These are phyloP conservation scores for Orgyia antiqua DNA, from an alignment of 2,888 invertebrate species.

Conservation along the genomic window DNA sequence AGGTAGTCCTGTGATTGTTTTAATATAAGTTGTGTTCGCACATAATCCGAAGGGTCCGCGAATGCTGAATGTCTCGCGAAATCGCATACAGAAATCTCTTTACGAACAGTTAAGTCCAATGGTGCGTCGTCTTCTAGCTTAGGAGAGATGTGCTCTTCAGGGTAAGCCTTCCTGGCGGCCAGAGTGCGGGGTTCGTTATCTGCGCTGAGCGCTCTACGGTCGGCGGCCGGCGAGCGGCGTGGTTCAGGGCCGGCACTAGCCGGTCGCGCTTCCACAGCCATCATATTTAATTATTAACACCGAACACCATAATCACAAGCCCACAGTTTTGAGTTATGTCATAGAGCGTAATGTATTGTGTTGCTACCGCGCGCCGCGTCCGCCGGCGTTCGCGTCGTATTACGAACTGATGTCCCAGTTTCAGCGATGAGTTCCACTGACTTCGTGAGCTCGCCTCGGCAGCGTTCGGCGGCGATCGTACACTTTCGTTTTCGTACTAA, in stretches of 20 bases:
- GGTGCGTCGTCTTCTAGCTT: conserved; percentile 80
- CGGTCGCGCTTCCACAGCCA: conserved; percentile 72
- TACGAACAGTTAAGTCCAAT: conserved; percentile 85
- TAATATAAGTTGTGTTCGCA: conserved; percentile 69
- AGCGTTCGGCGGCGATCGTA: conserved; percentile 65
- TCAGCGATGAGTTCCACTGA: conserved; percentile 76
- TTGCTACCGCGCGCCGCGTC: conserved; percentile 54
- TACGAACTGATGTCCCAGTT: conserved; percentile 83
- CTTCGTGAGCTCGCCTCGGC: conserved; percentile 77
- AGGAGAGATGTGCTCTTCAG: conserved; percentile 42
- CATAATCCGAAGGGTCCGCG: conserved; percentile 70
- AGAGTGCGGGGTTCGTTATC: conserved; percentile 66
- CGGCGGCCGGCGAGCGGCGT: conserved; percentile 46
- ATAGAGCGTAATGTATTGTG: conserved; percentile 59
- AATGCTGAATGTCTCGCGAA: conserved; percentile 66
- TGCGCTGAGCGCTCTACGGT: conserved; percentile 55
- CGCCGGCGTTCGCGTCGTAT: conserved; percentile 69
- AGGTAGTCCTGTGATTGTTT: conserved; percentile 71
- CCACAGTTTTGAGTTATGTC: conserved; percentile 67
- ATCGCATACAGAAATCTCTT: conserved; percentile 70
- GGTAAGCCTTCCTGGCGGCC: conserved; percentile 74
- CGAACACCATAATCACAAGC: conserved; percentile 66
- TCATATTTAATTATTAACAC: conserved; percentile 67
- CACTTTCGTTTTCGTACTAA: conserved; percentile 77
- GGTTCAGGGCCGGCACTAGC: conserved; percentile 55